Evolutionary conservation across 2,888 invertebrate genomes (phyloP), one percentile per base, ranked within the genome.

Genomic region (Drosophila atroscutellata): DNA sequence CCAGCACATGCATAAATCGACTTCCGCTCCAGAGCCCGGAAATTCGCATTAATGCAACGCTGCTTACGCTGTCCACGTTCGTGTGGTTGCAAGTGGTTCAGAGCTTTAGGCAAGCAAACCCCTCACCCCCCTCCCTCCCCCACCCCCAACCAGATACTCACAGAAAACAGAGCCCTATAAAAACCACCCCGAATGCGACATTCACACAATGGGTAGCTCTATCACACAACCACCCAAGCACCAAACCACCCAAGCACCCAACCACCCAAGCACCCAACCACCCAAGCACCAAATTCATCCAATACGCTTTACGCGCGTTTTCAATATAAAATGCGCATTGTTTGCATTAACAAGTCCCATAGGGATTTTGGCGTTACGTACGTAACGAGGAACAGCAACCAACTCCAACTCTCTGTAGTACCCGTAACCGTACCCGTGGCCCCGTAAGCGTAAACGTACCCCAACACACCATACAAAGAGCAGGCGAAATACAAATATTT

Each of bases 321-420:
- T 81, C 72, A 79, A 85, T 89, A 86, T 85, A 76, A 89, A 85
- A 85, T 85, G 82, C 84, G 77, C 82, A 86, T 86, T 88, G 89
- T 86, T 81, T 89, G 90, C 88, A 91, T 91, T 91, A 91, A 91
- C 90, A 91, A 90, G 86, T 91, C 91, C 83, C 89, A 52, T 57
- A 86, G 82, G 90, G 60, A 47, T 67, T 75, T 72, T 73, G 69
- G 84, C 70, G 75, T 86, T 73, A 68, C 62, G 73, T 62, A 80
- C 57, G 65, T 68, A 66, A 75, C 63, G 20, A 65, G 61, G 66
- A 73, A 69, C 67, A 24, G 5, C 18, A 13, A 7, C 20, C 51
- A 30, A 30, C 32, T 20, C 30, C 6, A 52, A 34, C 24, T 34
- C 1, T 1, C 32, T 20, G 18, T 20, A 13, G 42, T 42, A 11